A percentile compares a stretch with the other conserved stretches of the same genome.
Evolutionary conservation across 2,113 vertebrate genomes (phyloP).

Genomic region (Hypocryptadius cinnamomeus): DNA sequence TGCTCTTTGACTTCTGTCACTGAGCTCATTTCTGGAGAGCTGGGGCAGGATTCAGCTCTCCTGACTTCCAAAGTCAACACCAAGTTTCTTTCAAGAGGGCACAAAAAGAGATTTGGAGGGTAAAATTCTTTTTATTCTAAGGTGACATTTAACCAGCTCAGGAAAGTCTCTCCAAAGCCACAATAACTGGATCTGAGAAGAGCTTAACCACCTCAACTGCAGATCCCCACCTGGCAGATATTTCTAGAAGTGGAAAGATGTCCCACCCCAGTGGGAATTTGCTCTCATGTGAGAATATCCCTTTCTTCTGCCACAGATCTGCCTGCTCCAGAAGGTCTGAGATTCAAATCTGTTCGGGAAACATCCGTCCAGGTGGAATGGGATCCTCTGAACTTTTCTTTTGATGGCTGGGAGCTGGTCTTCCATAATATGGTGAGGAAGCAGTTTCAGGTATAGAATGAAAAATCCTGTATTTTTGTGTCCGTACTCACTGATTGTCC

Average conservation of each 20-base stretch:
- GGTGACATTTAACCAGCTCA: background rate
- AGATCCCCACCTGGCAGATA: background rate
- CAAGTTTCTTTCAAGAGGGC: background rate
- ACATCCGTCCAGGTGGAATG: slow-evolving; percentile 93
- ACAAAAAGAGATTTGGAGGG: background rate
- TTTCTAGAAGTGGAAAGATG: background rate
- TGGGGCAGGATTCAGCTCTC: background rate
- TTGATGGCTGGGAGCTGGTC: slow-evolving; percentile 94
- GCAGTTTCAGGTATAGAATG: background rate
- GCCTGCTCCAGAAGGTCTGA: slow-evolving; percentile 91
- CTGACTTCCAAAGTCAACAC: background rate
- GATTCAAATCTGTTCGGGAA: slow-evolving; percentile 91
- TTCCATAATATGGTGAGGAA: slow-evolving; percentile 87
- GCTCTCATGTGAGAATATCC: background rate
- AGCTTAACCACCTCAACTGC: background rate
- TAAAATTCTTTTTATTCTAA: background rate
- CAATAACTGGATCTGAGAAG: background rate
- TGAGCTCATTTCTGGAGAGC: background rate
- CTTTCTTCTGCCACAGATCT: slow-evolving; percentile 73
- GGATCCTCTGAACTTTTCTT: slow-evolving; percentile 90
- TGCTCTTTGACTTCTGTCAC: background rate
- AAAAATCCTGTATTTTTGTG: background rate
- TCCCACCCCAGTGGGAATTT: background rate
- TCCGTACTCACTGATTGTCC: background rate
- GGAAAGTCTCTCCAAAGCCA: background rate